Evolutionary conservation across 2,113 vertebrate species (phyloP).

Genomic region (Nansenia antarctica): DNA sequence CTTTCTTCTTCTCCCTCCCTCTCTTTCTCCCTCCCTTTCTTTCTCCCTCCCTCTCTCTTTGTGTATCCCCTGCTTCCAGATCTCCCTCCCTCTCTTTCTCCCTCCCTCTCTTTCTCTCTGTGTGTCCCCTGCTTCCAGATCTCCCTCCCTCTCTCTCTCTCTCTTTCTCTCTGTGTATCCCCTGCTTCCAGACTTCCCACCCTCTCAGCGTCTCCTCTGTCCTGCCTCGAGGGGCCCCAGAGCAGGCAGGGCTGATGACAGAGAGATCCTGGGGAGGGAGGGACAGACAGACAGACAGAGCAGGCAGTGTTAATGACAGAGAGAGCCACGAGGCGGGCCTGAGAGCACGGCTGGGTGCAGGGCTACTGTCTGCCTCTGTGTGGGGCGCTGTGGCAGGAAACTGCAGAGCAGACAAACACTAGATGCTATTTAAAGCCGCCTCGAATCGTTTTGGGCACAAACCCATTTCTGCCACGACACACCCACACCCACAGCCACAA

Average conservation of each 20-base stretch:
- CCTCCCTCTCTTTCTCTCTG: constrained; percentile 31
- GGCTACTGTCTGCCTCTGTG: constrained; percentile 68
- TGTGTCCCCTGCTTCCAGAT: too few relatives aligned
- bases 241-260: too few relatives aligned
- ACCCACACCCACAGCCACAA: too few relatives aligned
- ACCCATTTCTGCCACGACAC: constrained; percentile 72
- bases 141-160: constrained; percentile 52
- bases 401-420: constrained; percentile 37
- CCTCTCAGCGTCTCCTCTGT: constrained; percentile 64
- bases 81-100: constrained; percentile 42
- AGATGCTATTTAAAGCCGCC: constrained; percentile 68
- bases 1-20: background rate
- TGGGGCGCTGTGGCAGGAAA: constrained; percentile 60
- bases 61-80: background rate
- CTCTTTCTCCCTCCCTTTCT: background rate
- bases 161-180: too few relatives aligned
- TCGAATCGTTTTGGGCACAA: constrained; percentile 67
- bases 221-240: too few relatives aligned
- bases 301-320: constrained; percentile 60
- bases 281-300: constrained; percentile 53
- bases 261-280: too few relatives aligned
- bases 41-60: background rate
- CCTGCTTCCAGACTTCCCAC: too few relatives aligned
- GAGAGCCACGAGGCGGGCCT: constrained; percentile 69
- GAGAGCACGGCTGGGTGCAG: constrained; percentile 57